A percentile compares a stretch with the other conserved stretches of the same genome.
phyloP scores from a whole-genome alignment of 2,888 invertebrate genomes.

The Pyrrhia umbra region DNA sequence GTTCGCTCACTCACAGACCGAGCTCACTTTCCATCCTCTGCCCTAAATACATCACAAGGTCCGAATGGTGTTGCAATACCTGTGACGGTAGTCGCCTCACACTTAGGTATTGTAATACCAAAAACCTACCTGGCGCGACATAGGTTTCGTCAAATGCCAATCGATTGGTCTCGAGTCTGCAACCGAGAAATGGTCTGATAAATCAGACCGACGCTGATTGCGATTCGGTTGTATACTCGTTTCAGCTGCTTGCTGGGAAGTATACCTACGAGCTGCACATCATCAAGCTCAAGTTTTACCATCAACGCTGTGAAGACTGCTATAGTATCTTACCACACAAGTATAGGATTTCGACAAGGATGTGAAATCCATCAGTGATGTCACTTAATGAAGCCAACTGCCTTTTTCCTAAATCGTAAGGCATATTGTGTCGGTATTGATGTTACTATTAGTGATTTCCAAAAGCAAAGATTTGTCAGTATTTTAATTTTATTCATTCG shows the following conservation, averaged over 20 bases:
- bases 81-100: slow-evolving; percentile 60
- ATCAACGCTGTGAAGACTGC: slow-evolving; percentile 37
- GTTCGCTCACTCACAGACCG: slow-evolving; percentile 92
- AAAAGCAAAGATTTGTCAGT: slow-evolving; percentile 69
- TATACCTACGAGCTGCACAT: slow-evolving; percentile 53
- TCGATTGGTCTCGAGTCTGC: slow-evolving; percentile 82
- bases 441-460: slow-evolving; percentile 46
- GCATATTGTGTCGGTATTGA: slow-evolving; percentile 37
- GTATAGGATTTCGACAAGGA: slow-evolving; percentile 17
- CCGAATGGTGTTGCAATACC: slow-evolving; percentile 82
- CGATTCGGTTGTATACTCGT: slow-evolving; percentile 74
- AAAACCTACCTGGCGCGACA: slow-evolving; percentile 84
- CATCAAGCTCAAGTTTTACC: slow-evolving; percentile 58
- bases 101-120: slow-evolving; percentile 75
- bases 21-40: slow-evolving; percentile 91
- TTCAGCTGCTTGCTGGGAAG: slow-evolving; percentile 59
- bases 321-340: slow-evolving; percentile 47
- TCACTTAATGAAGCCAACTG: slow-evolving; percentile 16
- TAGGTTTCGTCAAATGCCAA: slow-evolving; percentile 85
- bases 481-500: slow-evolving; percentile 66
- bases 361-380: slow-evolving; percentile 13
- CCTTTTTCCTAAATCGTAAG: slow-evolving; percentile 24
- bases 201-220: slow-evolving; percentile 60
- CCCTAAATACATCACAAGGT: slow-evolving; percentile 76
- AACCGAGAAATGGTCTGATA: slow-evolving; percentile 71